Evolutionary conservation across 2,888 invertebrate genomes (phyloP).

Genomic region (Himalopsyche tibetana): DNA sequence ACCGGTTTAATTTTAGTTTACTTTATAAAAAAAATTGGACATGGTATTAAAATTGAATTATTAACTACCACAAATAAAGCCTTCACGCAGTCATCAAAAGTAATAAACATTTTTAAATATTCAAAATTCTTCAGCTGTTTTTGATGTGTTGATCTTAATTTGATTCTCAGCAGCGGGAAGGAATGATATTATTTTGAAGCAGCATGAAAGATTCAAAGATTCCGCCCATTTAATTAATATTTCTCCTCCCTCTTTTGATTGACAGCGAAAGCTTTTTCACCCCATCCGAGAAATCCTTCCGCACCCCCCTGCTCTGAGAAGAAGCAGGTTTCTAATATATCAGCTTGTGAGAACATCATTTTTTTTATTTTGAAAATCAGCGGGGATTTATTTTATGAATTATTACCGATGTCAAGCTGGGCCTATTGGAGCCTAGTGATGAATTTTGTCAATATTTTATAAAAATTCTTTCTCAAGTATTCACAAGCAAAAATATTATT

Average conservation of each 20-base stretch:
- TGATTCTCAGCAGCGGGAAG: slow-evolving; percentile 30
- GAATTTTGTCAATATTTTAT: neutral
- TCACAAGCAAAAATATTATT: neutral
- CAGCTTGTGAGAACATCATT: slow-evolving; percentile 8
- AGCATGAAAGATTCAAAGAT: slow-evolving; percentile 39
- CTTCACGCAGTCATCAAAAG: neutral
- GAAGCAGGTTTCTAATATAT: slow-evolving; percentile 27
- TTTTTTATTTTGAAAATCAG: slow-evolving; percentile 3
- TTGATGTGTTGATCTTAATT: slow-evolving; percentile 30
- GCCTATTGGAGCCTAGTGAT: neutral
- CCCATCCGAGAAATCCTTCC: slow-evolving; percentile 9
- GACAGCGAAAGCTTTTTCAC: slow-evolving; percentile 49
- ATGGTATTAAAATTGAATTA: too few relatives aligned
- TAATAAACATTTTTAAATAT: neutral
- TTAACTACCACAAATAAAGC: neutral
- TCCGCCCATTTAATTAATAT: slow-evolving; percentile 56
- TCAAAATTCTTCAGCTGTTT: neutral
- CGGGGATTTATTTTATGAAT: slow-evolving; percentile 31
- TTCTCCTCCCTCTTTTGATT: slow-evolving; percentile 48
- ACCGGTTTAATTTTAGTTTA: too few relatives aligned
- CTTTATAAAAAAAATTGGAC: too few relatives aligned
- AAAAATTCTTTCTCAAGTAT: neutral
- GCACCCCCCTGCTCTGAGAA: slow-evolving; percentile 6
- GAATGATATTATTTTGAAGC: slow-evolving; percentile 34
- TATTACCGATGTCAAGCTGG: slow-evolving; percentile 5